These are phyloP conservation scores for Diadegma fenestrale DNA, from an alignment of 2,888 invertebrate genomes.

Conservation along the genomic window DNA sequence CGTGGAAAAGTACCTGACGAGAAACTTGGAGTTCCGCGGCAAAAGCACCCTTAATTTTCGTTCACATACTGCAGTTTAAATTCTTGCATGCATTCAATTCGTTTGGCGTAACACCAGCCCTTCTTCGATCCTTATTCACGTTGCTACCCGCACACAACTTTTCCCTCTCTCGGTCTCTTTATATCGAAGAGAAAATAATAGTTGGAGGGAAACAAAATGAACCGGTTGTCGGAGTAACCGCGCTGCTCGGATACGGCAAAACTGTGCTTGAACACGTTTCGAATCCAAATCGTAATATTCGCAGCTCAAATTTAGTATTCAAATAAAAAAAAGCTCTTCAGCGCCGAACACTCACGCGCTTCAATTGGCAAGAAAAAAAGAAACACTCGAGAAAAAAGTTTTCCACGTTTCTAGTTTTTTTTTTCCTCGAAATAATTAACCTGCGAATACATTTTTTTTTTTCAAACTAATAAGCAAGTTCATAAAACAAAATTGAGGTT, in stretches of 20 bases:
- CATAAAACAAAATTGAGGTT: not conserved
- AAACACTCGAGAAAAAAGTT: not conserved
- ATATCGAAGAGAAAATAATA: constrained; percentile 30
- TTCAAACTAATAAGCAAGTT: not conserved
- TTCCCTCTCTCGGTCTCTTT: not conserved
- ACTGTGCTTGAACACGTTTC: constrained; percentile 61
- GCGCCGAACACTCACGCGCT: constrained; percentile 21
- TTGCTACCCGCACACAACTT: constrained; percentile 1
- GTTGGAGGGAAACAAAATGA: constrained; percentile 55
- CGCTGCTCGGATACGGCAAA: constrained; percentile 47
- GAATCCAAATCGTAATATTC: constrained; percentile 51
- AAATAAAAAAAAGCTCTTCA: constrained; percentile 28
- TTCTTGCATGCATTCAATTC: constrained; percentile 65
- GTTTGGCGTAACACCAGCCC: constrained; percentile 35
- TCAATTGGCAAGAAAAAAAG: not conserved
- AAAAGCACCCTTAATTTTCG: constrained; percentile 68
- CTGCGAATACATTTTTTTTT: constrained; percentile 1
- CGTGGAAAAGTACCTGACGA: constrained; percentile 66
- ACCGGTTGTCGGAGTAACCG: constrained; percentile 58
- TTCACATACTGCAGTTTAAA: constrained; percentile 56
- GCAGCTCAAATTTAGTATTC: constrained; percentile 21
- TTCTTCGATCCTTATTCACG: constrained; percentile 1
- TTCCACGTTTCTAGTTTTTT: not conserved
- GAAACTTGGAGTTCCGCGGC: constrained; percentile 60
- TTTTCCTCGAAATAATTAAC: not conserved